Base-by-base conservation (phyloP, 2,113 vertebrate species). In the Dryoscopus gambensis region DNA sequence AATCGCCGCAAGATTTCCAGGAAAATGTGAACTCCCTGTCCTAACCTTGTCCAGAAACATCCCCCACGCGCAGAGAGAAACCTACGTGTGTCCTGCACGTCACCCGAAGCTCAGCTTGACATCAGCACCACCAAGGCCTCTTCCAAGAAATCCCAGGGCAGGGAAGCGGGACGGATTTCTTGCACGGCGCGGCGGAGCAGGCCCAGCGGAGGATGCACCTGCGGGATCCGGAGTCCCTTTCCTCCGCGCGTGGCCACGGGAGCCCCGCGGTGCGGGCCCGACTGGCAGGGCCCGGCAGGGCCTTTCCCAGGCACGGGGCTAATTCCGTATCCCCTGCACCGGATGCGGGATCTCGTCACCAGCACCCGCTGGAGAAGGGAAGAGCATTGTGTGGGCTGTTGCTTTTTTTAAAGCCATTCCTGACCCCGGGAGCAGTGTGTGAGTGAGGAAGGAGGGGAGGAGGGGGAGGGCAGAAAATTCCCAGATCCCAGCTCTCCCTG, bases 341-440 rank as follows among this genome's bases (percentile, higher is more conserved):
- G 63, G 92, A 94, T 64, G 69, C 4, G 3, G 42, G 14, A 47
- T 10, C 95, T 77, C 63, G 2, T 63, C 89, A 77, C 10, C 91
- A 65, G 87, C 73, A 5, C 76, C 69, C 79, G 1, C 7, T 9
- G n/a, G 24, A 33, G 67, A 56, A 92, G 60, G 95, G 81, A 95
- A 91, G 77, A 84, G 95, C 87, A 75, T 59, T 95, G 93, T 96
- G 90, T 82, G 87, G 84, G 92, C 52, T 59, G 84, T 11, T 84
- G 92, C 65, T 95, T 91, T 93, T 89, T 96, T 89, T 69, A 82
- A 90, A 71, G 24, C 15, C 0, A 1, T 17, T 82, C 50, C 57
- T 96, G 95, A 92, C 90, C 95, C 79, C 1, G 1, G 67, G 88
- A 87, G 15, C 7, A 35, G 64, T 1, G 31, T 18, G 46, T 7